Evolutionary conservation across 2,888 invertebrate genomes (phyloP).

Genomic region (Lepetodrilus schrolli): DNA sequence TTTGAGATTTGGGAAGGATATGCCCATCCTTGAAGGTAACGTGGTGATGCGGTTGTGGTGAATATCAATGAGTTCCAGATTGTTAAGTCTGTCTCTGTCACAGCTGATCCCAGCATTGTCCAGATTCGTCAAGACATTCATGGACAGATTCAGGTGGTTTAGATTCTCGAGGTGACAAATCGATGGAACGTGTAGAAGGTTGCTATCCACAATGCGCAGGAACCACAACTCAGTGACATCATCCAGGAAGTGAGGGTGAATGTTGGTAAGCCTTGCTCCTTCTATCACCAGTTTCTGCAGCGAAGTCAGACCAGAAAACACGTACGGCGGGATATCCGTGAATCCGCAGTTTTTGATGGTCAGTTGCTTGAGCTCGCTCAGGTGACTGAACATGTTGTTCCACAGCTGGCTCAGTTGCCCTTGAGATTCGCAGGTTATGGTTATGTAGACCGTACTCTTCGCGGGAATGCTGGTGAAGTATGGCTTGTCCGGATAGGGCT

Average conservation of each 20-base stretch:
- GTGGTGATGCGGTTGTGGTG: constrained; percentile 36
- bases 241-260: constrained; percentile 36
- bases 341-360: constrained; percentile 36
- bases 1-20: constrained; percentile 38
- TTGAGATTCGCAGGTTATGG: not conserved
- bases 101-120: constrained; percentile 40
- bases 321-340: constrained; percentile 33
- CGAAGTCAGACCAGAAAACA: constrained; percentile 37
- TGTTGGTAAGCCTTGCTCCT: constrained; percentile 3
- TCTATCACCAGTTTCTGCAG: constrained; percentile 36
- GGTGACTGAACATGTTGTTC: constrained; percentile 35
- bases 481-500: not conserved
- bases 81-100: not conserved
- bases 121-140: constrained; percentile 33
- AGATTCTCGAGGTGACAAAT: constrained; percentile 34
- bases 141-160: constrained; percentile 35
- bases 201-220: constrained; percentile 37
- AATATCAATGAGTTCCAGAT: constrained; percentile 38
- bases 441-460: constrained; percentile 16
- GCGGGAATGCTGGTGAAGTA: constrained; percentile 14
- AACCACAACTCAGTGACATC: constrained; percentile 30
- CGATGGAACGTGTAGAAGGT: constrained; percentile 35
- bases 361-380: constrained; percentile 30
- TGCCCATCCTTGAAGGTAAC: constrained; percentile 35
- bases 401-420: constrained; percentile 29